Base-by-base conservation (phyloP, 2,797 vertebrate species). In the Scomberomorus guttatus region DNA sequence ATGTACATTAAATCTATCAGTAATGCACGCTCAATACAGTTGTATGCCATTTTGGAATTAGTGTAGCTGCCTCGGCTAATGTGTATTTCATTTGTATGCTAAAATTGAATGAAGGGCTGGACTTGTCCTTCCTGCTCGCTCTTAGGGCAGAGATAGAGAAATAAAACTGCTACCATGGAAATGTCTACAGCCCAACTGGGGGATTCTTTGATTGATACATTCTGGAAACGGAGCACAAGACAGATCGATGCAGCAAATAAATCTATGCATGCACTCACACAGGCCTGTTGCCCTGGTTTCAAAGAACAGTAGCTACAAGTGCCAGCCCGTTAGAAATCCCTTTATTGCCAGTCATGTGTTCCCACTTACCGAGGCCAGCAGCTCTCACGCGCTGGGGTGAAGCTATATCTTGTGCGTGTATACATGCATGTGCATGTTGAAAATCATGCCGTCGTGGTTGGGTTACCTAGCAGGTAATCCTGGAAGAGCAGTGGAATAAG, bases 401-500 rank as follows among this genome's bases (percentile, higher is more conserved):
- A 25, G 46, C 0, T 54, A 18, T 18, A 4, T 39, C 17, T 27
- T 7, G n/a, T 68, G 70, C 17, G n/a, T 32, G 54, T 42, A 10
- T 62, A 50, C 18, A 24, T 46, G 51, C 29, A 14, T 20, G 32
- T 77, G 58, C 48, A 55, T 55, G 54, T 50, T 56, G 68, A 70
- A 81, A 56, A 69, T 71, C 44, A 32, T n/a, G 65, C 72, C 15
- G 67, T 75, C 59, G 58, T 39, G 66, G 48, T 71, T 14, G 17
- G 58, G 71, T 69, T 78, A 62, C 71, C 54, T 55, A 48, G 59
- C 65, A 69, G 73, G 77, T 76, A 22, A 7, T 63, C 69, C 74
- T 46, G 69, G 48, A 50, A 72, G 62, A 81, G 77, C 25, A 24
- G 69, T 34, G 68, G 70, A 83, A 81, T 48, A 8, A 62, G 72